phyloP scores from a whole-genome alignment of 2,113 vertebrate species.

The Sinocyclocheilus anshuiensis region DNA sequence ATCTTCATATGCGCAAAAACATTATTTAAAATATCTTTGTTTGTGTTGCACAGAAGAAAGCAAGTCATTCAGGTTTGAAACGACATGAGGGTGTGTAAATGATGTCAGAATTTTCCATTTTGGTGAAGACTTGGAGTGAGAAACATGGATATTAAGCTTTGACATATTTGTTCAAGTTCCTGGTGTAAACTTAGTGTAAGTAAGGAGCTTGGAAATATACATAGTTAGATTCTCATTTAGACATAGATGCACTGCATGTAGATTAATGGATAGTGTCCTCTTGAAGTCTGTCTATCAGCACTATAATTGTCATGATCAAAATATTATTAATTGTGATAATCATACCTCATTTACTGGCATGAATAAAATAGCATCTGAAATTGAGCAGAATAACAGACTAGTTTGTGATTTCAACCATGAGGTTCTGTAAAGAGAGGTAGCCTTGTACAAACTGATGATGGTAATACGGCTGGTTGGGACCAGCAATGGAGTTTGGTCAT shows the following conservation, averaged over 20 bases:
- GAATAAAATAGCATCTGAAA: not conserved
- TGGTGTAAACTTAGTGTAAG: not conserved
- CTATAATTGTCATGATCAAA: not conserved
- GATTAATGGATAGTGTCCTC: not conserved
- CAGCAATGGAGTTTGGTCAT: not conserved
- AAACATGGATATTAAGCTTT: not conserved
- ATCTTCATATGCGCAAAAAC: not conserved
- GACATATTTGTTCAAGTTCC: not conserved
- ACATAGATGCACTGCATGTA: constrained; percentile 3
- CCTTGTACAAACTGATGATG: constrained; percentile 27
- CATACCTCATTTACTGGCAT: not conserved
- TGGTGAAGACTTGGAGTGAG: not conserved
- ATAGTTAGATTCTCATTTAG: not conserved
- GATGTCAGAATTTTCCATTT: not conserved
- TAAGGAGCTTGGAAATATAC: constrained; percentile 1
- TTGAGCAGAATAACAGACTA: not conserved
- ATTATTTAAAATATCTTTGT: not conserved
- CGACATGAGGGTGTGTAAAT: not conserved
- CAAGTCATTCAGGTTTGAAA: not conserved
- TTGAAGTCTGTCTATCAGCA: not conserved
- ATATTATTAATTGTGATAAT: not conserved
- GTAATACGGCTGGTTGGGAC: not conserved
- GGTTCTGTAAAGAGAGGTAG: constrained; percentile 41
- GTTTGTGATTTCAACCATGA: constrained; percentile 1
- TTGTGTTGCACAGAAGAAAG: not conserved